phyloP scores from a whole-genome alignment of 2,797 vertebrate genomes.

The Bradypus variegatus region DNA sequence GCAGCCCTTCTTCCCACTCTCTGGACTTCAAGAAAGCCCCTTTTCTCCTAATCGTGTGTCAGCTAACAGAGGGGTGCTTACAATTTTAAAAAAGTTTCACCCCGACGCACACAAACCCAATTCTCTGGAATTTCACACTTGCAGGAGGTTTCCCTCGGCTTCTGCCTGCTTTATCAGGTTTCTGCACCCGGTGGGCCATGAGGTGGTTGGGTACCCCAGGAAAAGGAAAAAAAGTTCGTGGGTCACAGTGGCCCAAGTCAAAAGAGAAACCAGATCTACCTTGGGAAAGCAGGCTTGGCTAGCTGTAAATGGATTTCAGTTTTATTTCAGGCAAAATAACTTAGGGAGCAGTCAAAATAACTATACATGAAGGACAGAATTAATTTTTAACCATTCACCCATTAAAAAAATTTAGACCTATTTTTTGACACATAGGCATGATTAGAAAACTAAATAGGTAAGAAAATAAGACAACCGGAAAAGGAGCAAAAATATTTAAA shows the following conservation, averaged over 20 bases:
- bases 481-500: not conserved
- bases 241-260: not conserved
- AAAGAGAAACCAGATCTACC: not conserved
- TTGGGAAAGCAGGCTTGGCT: not conserved
- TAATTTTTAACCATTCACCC: not conserved
- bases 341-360: not conserved
- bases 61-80: too few species aligned
- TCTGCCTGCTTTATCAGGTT: not conserved
- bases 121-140: not conserved
- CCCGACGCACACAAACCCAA: not conserved
- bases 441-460: not conserved
- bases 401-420: not conserved
- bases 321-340: not conserved
- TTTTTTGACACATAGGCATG: not conserved
- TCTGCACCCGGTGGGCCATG: fast-evolving
- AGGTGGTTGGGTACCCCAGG: fast-evolving
- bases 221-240: not conserved
- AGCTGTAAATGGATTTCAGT: not conserved
- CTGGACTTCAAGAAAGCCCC: too few species aligned
- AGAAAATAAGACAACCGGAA: not conserved
- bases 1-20: not conserved
- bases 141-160: not conserved
- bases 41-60: too few species aligned
- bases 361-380: not conserved
- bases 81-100: too few species aligned